Percentiles rank a stretch among this genome's conserved stretches.
Conservation (phyloP, 2,113 vertebrate genomes). For the Axis porcinus region DNA sequence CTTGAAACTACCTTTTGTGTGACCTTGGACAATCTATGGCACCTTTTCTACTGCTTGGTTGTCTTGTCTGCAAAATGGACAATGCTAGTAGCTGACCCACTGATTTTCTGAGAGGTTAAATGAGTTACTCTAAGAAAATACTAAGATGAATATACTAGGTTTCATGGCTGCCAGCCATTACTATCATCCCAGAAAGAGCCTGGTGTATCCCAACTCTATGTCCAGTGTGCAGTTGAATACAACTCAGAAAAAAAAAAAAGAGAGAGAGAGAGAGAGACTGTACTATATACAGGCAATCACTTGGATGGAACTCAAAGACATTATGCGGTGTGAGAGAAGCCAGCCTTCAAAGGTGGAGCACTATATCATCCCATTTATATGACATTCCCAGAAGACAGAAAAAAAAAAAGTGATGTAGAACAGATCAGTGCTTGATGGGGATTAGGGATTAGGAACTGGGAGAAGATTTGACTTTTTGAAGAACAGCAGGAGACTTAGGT, state of each 20-base stretch:
- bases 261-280: neutral
- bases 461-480: neutral
- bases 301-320: neutral
- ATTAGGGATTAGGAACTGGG: neutral
- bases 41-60: neutral
- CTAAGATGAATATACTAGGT: neutral
- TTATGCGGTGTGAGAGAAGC: neutral
- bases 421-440: too few species aligned
- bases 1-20: neutral
- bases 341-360: neutral
- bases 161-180: neutral
- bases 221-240: accelerated
- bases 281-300: neutral
- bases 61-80: neutral
- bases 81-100: accelerated
- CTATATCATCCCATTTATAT: neutral
- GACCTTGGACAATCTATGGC: neutral
- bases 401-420: accelerated
- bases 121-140: neutral
- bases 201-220: accelerated
- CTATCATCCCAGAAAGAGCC: neutral
- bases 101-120: neutral
- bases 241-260: neutral
- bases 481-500: neutral
- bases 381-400: neutral